These are phyloP conservation scores for Lophura nycthemera DNA, from an alignment of 2,113 vertebrate species.

Conservation along the genomic window DNA sequence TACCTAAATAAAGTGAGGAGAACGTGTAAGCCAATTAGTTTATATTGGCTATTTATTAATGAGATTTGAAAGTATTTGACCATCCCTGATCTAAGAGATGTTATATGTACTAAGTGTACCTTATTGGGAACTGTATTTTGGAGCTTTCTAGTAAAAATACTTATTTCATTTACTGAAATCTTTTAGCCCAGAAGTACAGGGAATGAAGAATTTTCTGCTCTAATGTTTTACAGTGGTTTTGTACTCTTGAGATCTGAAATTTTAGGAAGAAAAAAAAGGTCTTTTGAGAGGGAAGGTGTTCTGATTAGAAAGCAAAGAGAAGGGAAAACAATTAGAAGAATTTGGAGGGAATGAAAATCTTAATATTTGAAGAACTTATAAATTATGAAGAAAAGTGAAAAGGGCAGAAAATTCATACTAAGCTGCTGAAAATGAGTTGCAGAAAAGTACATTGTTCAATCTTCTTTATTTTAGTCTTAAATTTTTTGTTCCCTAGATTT, in stretches of 20 bases:
- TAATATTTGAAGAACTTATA: not conserved
- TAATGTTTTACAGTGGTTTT: not conserved
- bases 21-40: slow-evolving; percentile 53
- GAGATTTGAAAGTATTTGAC: slow-evolving; percentile 26
- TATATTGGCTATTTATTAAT: slow-evolving; percentile 32
- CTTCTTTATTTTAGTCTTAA: not conserved
- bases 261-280: not conserved
- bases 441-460: not conserved
- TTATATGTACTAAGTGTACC: not conserved
- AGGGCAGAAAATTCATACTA: not conserved
- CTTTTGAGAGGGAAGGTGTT: not conserved
- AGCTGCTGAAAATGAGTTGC: not conserved
- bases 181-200: not conserved
- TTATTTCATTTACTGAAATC: not conserved
- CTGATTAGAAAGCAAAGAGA: not conserved
- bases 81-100: not conserved
- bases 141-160: not conserved
- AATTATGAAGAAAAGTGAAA: not conserved
- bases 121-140: not conserved
- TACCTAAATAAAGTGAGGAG: slow-evolving; percentile 58
- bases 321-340: not conserved
- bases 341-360: not conserved
- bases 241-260: not conserved
- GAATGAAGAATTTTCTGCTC: not conserved
- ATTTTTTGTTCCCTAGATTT: too few relatives aligned